A percentile compares a stretch with the other conserved stretches of the same genome.
These are phyloP conservation scores for Microplitis manilae DNA, from an alignment of 2,888 invertebrate genomes.

Conservation along the genomic window DNA sequence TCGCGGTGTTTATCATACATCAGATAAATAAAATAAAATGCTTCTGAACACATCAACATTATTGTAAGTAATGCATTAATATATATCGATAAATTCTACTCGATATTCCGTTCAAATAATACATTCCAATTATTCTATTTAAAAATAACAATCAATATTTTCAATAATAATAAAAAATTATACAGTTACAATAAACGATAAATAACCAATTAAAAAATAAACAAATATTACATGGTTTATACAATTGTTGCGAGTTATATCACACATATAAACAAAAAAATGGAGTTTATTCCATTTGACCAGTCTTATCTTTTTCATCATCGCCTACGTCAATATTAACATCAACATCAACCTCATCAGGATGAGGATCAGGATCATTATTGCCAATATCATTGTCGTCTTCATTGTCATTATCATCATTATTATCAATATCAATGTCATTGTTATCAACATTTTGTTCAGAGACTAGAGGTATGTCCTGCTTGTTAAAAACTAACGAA, in stretches of 20 bases:
- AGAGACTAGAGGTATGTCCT: constrained; percentile 60
- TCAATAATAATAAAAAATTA: neutral
- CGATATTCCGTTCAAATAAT: neutral
- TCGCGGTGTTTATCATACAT: neutral
- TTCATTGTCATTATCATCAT: neutral
- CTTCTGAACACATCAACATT: neutral
- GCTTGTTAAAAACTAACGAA: constrained; percentile 60
- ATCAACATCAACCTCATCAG: neutral
- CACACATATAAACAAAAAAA: neutral
- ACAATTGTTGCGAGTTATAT: neutral
- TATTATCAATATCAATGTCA: constrained; percentile 58
- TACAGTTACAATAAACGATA: neutral
- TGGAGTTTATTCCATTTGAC: neutral
- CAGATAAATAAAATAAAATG: neutral
- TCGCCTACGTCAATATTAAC: neutral
- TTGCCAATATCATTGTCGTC: neutral
- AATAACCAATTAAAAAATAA: neutral
- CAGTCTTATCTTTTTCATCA: neutral
- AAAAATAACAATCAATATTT: neutral
- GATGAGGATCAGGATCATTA: neutral
- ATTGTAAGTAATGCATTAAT: neutral
- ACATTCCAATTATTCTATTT: neutral
- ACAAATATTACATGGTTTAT: neutral
- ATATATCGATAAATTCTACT: too few relatives aligned
- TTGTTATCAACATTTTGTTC: constrained; percentile 50